Evolutionary conservation across 2,113 vertebrate species (phyloP).

Genomic region (Chamaea fasciata): DNA sequence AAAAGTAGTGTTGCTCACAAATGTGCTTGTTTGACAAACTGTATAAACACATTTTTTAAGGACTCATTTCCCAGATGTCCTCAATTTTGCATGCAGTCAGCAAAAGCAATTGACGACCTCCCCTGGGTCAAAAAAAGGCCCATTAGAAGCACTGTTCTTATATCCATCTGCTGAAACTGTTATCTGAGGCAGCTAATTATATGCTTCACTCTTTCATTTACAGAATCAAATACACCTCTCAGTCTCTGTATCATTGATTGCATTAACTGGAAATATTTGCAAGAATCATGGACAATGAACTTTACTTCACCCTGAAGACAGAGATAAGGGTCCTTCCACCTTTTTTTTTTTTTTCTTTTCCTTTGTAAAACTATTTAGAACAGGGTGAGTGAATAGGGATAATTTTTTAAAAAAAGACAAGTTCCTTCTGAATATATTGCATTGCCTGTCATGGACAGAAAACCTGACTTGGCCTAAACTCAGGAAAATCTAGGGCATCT

Average conservation of each 20-base stretch:
- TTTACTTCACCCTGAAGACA: neutral
- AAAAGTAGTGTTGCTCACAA: neutral
- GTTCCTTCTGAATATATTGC: neutral
- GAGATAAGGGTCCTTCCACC: neutral
- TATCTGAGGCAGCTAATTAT: conserved; percentile 2
- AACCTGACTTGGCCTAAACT: neutral
- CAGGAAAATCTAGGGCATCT: neutral
- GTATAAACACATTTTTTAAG: neutral
- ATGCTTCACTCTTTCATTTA: conserved; percentile 6
- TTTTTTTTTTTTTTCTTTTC: neutral
- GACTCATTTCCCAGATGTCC: conserved; percentile 3
- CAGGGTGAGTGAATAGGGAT: neutral
- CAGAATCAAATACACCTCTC: neutral
- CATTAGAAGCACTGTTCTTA: neutral
- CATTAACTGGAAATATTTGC: neutral
- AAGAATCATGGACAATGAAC: neutral
- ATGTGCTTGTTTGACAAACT: neutral
- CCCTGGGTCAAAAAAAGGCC: neutral
- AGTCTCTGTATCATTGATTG: neutral
- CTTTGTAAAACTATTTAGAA: neutral
- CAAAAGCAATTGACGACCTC: neutral
- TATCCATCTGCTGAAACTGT: conserved; percentile 30
- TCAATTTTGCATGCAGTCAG: neutral
- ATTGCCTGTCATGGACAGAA: neutral
- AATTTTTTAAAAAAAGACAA: neutral